A percentile compares a stretch with the other conserved stretches of the same genome.
phyloP scores from a whole-genome alignment of 1,140 invertebrate genomes.

The Penaeus japonicus region DNA sequence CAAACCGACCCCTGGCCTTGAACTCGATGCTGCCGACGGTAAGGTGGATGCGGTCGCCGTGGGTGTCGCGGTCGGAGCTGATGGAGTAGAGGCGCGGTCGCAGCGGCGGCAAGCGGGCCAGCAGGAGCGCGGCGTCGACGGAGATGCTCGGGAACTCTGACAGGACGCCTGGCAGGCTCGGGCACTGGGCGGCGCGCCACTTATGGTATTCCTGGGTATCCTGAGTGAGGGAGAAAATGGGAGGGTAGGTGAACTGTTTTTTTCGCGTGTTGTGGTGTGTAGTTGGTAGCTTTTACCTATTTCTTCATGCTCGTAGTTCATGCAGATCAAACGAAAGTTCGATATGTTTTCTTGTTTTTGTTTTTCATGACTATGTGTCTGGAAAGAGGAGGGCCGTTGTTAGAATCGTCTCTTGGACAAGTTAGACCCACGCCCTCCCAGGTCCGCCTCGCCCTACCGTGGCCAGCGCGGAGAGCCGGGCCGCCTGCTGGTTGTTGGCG shows the following conservation, averaged over 20 bases:
- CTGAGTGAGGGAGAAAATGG: slow-evolving; percentile 65
- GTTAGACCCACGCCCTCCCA: too few relatives aligned
- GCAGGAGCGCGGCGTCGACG: slow-evolving; percentile 81
- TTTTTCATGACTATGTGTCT: too few relatives aligned
- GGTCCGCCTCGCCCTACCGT: slow-evolving; percentile 70
- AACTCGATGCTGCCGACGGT: slow-evolving; percentile 92
- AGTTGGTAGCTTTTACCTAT: neutral
- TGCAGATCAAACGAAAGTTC: too few relatives aligned
- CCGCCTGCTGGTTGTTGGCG: slow-evolving; percentile 76
- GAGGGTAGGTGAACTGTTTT: too few relatives aligned
- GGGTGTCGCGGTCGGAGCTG: slow-evolving; percentile 82
- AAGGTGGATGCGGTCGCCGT: slow-evolving; percentile 81
- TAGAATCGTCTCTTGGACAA: too few relatives aligned
- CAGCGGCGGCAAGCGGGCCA: slow-evolving; percentile 82
- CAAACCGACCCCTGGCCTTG: slow-evolving; percentile 76
- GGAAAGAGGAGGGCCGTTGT: too few relatives aligned
- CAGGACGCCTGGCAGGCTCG: slow-evolving; percentile 86
- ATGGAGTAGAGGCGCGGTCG: slow-evolving; percentile 89
- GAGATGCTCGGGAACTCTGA: slow-evolving; percentile 86
- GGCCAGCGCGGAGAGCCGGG: slow-evolving; percentile 77
- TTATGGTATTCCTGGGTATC: slow-evolving; percentile 89
- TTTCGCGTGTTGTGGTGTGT: neutral
- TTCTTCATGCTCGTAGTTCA: too few relatives aligned
- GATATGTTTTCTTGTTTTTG: too few relatives aligned
- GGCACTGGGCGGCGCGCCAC: slow-evolving; percentile 87